Base-by-base conservation (phyloP, 2,797 vertebrate genomes). In the Chaenodraco wilsoni region DNA sequence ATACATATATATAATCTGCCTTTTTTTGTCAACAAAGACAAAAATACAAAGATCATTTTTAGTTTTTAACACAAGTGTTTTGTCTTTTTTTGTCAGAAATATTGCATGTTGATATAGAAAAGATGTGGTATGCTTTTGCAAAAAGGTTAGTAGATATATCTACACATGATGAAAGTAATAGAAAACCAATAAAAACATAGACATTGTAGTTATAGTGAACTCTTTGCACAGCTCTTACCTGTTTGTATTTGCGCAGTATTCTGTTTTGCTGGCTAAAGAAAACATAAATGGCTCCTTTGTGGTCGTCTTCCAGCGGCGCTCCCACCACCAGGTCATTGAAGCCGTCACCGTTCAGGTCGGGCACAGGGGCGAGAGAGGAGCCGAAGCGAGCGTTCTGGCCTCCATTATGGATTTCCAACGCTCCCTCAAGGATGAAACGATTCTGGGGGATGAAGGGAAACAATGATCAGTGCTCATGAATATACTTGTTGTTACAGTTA, bases 341-440 rank as follows among this genome's bases (percentile, higher is more conserved):
- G 57, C 95, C 93, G 13, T 99, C 98, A 1, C 98, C 97, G 15
- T 99, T 99, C 75, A 99, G 95, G 81, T 99, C 98, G 0, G 94
- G 95, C 2, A 98, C 95, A 0, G 97, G 95, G 1, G 96, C 95
- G 0, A 99, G 95, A 37, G 96, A 95, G 1, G 96, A 96, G 10
- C 98, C 98, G 0, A 99, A 99, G 1, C 98, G 96, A 49, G 98
- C 95, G 0, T 99, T 98, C 92, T 99, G 97, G 67, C 96, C 96
- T 2, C 94, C 90, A 23, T 95, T 96, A n/a, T 94, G 91, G 31
- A 98, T 96, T 84, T 92, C 79, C 14, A 99, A 91, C 0, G 93
- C 86, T 2, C 97, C 97, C 0, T 97, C 95, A 49, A 93, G 88
- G 73, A 96, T 19, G 4, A 98, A 98, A 60, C 56, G 94, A 80